Evolutionary conservation across 2,888 invertebrate genomes (phyloP).

Genomic region (Suillia variegata): DNA sequence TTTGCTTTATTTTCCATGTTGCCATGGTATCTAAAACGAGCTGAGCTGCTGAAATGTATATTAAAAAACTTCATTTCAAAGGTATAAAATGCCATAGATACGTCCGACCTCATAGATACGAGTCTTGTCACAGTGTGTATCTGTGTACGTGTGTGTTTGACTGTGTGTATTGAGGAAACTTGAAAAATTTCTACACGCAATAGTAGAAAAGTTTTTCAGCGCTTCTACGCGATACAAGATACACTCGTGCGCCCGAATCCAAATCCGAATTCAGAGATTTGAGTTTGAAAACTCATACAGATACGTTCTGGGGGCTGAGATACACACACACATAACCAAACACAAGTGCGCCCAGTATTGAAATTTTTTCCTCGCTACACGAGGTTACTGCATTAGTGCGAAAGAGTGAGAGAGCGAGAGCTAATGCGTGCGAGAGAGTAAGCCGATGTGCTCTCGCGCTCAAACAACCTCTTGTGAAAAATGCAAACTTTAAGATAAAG

Average conservation of each 20-base stretch:
- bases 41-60: not conserved
- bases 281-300: not conserved
- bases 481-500: slow-evolving; percentile 17
- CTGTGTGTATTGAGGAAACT: too few species aligned
- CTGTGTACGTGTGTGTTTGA: not conserved
- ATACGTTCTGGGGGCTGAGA: too few species aligned
- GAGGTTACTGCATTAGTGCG: not conserved
- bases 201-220: too few species aligned
- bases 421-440: not conserved
- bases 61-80: not conserved
- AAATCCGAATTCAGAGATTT: too few species aligned
- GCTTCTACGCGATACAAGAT: too few species aligned
- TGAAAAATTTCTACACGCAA: too few species aligned
- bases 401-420: not conserved
- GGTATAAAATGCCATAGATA: not conserved
- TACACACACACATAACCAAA: slow-evolving; percentile 1
- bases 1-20: not conserved
- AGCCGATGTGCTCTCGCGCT: not conserved
- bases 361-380: not conserved
- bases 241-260: too few species aligned
- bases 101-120: not conserved
- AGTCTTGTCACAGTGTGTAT: not conserved
- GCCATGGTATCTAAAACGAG: not conserved
- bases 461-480: not conserved
- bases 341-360: slow-evolving; percentile 1